Percentiles rank a stretch among this genome's conserved stretches.
Evolutionary conservation across 2,888 invertebrate genomes (phyloP).

Genomic region (Heliconius aoede): DNA sequence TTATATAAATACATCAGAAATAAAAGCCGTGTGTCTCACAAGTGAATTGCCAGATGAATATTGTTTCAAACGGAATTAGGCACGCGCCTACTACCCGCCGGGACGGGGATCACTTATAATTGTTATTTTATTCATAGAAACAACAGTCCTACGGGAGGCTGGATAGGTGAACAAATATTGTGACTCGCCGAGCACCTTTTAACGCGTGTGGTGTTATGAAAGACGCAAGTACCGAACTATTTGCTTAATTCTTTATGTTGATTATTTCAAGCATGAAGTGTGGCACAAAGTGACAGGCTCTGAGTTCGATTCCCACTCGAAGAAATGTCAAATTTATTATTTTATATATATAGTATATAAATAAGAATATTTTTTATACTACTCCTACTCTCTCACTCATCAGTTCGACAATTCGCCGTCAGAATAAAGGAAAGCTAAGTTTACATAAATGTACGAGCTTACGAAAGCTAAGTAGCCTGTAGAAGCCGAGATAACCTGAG

Average conservation of each 20-base stretch:
- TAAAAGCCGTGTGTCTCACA: constrained; percentile 56
- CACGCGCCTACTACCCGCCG: constrained; percentile 75
- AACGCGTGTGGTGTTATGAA: constrained; percentile 57
- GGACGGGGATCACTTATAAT: constrained; percentile 81
- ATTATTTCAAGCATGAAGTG: not conserved
- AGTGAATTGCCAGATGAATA: constrained; percentile 80
- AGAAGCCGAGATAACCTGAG: constrained; percentile 65
- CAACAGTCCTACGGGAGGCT: constrained; percentile 74
- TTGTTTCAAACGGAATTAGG: constrained; percentile 83
- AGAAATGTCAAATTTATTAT: no score
- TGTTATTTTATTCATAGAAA: constrained; percentile 85
- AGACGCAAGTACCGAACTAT: constrained; percentile 45
- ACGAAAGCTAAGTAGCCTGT: constrained; percentile 56
- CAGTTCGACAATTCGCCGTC: no score
- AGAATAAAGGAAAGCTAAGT: not conserved
- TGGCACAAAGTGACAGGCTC: no score
- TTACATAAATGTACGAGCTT: constrained; percentile 42
- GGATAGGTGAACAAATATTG: constrained; percentile 81
- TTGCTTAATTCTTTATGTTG: not conserved
- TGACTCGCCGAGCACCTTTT: constrained; percentile 76
- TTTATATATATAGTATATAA: no score
- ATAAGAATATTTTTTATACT: no score
- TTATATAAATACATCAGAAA: not conserved
- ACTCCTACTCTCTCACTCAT: no score
- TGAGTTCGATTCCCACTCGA: no score